Percentiles rank a stretch among this genome's conserved stretches.
phyloP scores from a whole-genome alignment of 2,888 invertebrate genomes.

The Odontomyia ornata region DNA sequence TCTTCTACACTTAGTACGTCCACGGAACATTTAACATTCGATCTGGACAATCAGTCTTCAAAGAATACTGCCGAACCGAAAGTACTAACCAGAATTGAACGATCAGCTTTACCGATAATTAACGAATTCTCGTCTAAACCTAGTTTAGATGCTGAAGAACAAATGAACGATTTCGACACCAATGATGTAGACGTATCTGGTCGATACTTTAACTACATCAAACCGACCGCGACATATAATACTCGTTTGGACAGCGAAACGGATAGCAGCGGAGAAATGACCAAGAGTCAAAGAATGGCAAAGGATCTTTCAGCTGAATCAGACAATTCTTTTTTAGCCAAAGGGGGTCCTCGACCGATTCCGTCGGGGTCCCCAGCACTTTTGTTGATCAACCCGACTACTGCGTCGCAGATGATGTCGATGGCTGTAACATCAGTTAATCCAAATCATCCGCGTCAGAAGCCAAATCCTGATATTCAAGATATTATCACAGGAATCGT shows the following conservation, averaged over 20 bases:
- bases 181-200: constrained; percentile 55
- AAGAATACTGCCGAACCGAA: constrained; percentile 55
- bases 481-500: constrained; percentile 91
- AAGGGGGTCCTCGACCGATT: constrained; percentile 63
- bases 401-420: constrained; percentile 69
- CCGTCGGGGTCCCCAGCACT: constrained; percentile 62
- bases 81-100: constrained; percentile 65
- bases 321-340: constrained; percentile 64
- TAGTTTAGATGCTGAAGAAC: constrained; percentile 56
- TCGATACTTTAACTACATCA: constrained; percentile 62
- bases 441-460: constrained; percentile 63
- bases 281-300: constrained; percentile 57
- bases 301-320: constrained; percentile 53
- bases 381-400: constrained; percentile 56
- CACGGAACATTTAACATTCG: constrained; percentile 51
- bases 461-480: constrained; percentile 81
- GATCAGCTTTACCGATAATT: constrained; percentile 69
- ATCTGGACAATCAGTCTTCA: constrained; percentile 58
- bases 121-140: constrained; percentile 66
- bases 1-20: constrained; percentile 32
- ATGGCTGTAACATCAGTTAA: constrained; percentile 63
- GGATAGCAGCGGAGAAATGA: constrained; percentile 54
- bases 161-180: constrained; percentile 54
- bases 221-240: constrained; percentile 60
- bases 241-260: constrained; percentile 47